A percentile compares a stretch with the other conserved stretches of the same genome.
These are phyloP conservation scores for Hirtodrosophila alboralis DNA, from an alignment of 2,888 invertebrate species.

Conservation along the genomic window DNA sequence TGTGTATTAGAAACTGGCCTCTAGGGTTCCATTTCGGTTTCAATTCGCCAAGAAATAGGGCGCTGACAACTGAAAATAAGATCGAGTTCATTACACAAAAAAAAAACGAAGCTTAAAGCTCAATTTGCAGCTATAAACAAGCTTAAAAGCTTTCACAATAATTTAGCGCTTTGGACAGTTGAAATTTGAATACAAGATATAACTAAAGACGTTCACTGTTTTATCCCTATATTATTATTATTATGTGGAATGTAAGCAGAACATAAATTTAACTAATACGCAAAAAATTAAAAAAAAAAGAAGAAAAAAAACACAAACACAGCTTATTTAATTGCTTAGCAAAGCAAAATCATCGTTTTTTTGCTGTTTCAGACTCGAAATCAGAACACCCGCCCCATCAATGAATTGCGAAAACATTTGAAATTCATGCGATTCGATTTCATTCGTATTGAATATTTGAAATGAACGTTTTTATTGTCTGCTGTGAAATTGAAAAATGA, in stretches of 20 bases:
- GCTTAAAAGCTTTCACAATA: too few relatives aligned
- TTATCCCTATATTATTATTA: constrained; percentile 11
- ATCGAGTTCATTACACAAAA: too few relatives aligned
- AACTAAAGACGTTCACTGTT: constrained; percentile 18
- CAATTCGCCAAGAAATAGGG: constrained; percentile 35
- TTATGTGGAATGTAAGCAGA: constrained; percentile 41
- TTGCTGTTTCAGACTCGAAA: constrained; percentile 4
- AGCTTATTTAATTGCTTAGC: constrained; percentile 60
- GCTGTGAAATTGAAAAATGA: constrained; percentile 82
- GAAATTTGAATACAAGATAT: not conserved
- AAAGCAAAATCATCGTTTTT: constrained; percentile 27
- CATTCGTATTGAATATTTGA: constrained; percentile 44
- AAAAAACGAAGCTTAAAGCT: too few relatives aligned
- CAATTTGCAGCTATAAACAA: too few relatives aligned
- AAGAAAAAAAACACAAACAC: constrained; percentile 6
- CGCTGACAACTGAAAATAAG: constrained; percentile 19
- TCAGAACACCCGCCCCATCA: constrained; percentile 21
- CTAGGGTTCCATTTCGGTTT: constrained; percentile 55
- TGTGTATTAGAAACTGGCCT: constrained; percentile 58
- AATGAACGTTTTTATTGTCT: constrained; percentile 68
- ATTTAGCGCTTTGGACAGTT: too few relatives aligned
- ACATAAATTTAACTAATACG: constrained; percentile 46
- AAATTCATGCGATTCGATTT: constrained; percentile 21
- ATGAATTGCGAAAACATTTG: constrained; percentile 33
- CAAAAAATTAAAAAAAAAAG: constrained; percentile 7